Evolutionary conservation across 2,113 vertebrate genomes (phyloP).

Genomic region (Lepidothrix coronata): DNA sequence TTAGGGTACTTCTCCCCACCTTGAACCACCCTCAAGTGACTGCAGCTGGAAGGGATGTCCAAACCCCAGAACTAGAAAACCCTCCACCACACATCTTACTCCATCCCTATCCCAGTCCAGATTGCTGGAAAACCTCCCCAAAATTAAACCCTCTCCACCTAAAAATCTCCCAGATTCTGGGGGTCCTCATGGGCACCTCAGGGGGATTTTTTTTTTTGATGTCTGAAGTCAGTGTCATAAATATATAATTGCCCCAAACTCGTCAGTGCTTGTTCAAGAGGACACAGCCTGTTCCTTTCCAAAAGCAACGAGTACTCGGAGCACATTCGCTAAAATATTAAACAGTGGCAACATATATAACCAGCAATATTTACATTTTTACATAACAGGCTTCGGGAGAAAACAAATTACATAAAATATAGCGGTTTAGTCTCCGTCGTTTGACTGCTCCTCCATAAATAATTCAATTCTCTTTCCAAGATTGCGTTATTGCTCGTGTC

Average conservation of each 20-base stretch:
- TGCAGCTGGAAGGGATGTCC: not conserved
- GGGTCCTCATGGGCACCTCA: fast-evolving
- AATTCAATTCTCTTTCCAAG: slow-evolving; percentile 45
- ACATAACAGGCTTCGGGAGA: slow-evolving; percentile 28
- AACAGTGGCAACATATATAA: not conserved
- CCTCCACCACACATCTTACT: not conserved
- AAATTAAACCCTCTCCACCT: not conserved
- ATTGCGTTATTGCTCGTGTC: not conserved
- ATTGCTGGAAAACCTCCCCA: not conserved
- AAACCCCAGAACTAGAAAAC: not conserved
- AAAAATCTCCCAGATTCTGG: not conserved
- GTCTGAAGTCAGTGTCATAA: not conserved
- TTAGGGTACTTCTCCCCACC: not conserved
- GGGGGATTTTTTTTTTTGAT: not conserved
- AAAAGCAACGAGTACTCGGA: not conserved
- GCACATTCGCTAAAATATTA: slow-evolving; percentile 44
- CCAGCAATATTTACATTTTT: slow-evolving; percentile 47
- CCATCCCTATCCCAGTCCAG: not conserved
- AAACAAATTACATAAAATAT: slow-evolving; percentile 40
- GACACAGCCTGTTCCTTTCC: not conserved
- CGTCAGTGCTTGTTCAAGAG: not conserved
- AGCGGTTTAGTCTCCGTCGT: not conserved
- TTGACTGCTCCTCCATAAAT: slow-evolving; percentile 39
- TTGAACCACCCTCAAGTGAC: not conserved
- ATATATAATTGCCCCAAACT: not conserved